Evolutionary conservation across 1,140 invertebrate genomes (phyloP).

Genomic region (Eumeta japonica): DNA sequence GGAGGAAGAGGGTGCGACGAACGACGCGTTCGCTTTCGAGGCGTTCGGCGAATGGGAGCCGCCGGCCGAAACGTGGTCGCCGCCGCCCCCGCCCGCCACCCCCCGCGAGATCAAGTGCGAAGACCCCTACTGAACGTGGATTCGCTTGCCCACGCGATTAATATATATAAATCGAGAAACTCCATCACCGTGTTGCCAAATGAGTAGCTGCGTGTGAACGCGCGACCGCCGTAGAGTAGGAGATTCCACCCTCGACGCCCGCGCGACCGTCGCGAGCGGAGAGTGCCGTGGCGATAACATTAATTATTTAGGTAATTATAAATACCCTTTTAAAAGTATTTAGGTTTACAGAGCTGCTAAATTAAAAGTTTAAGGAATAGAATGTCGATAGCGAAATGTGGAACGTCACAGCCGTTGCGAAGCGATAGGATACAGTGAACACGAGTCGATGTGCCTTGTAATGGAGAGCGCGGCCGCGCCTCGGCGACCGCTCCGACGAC

Average conservation of each 20-base stretch:
- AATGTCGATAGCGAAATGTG: constrained; percentile 23
- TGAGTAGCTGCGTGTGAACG: constrained; percentile 34
- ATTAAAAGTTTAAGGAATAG: constrained; percentile 21
- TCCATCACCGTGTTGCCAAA: constrained; percentile 54
- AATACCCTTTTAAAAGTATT: neutral
- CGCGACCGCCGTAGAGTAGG: neutral
- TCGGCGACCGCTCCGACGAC: constrained; percentile 17
- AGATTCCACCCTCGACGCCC: neutral
- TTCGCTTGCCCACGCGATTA: neutral
- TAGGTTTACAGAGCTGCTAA: neutral
- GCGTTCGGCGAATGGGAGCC: constrained; percentile 45
- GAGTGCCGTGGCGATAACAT: neutral
- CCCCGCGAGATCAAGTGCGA: constrained; percentile 48
- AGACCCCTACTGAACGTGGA: constrained; percentile 22
- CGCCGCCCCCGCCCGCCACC: constrained; percentile 31
- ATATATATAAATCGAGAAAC: constrained; percentile 22
- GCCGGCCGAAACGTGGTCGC: constrained; percentile 32
- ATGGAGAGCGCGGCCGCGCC: constrained; percentile 44
- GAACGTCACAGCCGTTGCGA: constrained; percentile 33
- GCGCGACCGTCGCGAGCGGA: neutral
- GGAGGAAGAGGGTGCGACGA: constrained; percentile 27
- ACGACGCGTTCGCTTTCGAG: constrained; percentile 28
- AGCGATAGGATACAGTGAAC: constrained; percentile 35
- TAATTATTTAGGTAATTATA: neutral
- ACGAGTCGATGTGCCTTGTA: constrained; percentile 54